Percentiles rank a stretch among this genome's conserved stretches.
phyloP scores from a whole-genome alignment of 2,113 vertebrate species.

The Tupaia tana region DNA sequence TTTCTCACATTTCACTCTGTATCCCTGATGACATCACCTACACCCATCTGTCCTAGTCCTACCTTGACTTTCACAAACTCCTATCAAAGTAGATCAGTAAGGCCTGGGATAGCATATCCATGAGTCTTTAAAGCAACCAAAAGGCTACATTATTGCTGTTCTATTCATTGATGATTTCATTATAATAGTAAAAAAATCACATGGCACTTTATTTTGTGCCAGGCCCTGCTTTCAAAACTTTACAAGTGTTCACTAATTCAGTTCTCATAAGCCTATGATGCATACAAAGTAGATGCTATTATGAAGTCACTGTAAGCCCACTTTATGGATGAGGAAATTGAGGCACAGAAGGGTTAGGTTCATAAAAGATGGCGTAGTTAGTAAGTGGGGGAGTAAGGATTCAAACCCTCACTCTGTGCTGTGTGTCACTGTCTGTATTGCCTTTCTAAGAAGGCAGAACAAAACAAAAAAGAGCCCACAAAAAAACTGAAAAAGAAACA shows the following conservation, averaged over 20 bases:
- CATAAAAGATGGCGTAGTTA: not conserved
- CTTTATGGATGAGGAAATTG: constrained; percentile 15
- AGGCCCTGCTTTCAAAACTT: not conserved
- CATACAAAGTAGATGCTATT: not conserved
- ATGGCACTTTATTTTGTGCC: not conserved
- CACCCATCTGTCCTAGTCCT: not conserved
- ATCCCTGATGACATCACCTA: not conserved
- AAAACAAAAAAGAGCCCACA: not conserved
- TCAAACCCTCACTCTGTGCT: not conserved
- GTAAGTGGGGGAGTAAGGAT: not conserved
- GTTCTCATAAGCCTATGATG: not conserved
- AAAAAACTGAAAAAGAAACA: not conserved
- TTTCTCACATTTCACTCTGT: not conserved
- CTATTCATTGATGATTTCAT: not conserved
- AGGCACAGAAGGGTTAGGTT: not conserved
- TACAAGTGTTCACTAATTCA: not conserved
- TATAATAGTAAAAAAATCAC: not conserved
- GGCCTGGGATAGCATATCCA: not conserved
- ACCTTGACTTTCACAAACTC: not conserved
- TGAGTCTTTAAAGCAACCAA: not conserved
- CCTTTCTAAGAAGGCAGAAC: not conserved
- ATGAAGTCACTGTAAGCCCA: not conserved
- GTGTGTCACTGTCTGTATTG: not conserved
- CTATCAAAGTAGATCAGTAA: not conserved
- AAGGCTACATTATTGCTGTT: not conserved